A percentile compares a stretch with the other conserved stretches of the same genome.
Conservation (phyloP, 2,113 vertebrate genomes). For the Bostrychus sinensis region DNA sequence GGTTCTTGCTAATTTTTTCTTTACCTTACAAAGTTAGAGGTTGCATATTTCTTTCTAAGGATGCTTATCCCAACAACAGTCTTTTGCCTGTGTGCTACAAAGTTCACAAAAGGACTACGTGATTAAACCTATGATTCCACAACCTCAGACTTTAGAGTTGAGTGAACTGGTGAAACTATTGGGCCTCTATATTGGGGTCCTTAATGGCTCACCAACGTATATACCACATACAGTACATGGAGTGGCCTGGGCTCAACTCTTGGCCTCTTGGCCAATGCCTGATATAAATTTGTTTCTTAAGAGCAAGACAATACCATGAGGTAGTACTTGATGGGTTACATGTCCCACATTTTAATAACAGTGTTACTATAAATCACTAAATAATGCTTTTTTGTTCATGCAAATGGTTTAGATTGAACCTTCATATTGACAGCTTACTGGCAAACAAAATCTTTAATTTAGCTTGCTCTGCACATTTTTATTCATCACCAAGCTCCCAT, state of each 20-base stretch:
- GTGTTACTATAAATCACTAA: background rate
- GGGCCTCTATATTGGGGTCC: background rate
- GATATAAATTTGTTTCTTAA: background rate
- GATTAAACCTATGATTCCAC: no score
- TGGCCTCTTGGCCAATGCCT: background rate
- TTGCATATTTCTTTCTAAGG: no score
- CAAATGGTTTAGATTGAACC: constrained; percentile 1
- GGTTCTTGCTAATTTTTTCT: no score
- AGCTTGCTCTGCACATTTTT: constrained; percentile 15
- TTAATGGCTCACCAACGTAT: no score
- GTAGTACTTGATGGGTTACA: no score
- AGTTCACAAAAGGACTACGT: no score
- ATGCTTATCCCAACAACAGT: no score
- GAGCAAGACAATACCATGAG: background rate
- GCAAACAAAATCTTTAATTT: background rate
- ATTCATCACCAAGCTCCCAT: constrained; percentile 12
- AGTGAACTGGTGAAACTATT: no score
- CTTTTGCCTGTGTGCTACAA: no score
- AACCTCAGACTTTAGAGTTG: no score
- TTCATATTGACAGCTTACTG: background rate
- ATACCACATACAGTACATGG: background rate
- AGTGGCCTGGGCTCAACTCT: background rate
- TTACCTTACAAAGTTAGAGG: background rate
- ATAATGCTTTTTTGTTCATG: background rate
- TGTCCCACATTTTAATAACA: background rate